Evolutionary conservation across 2,113 vertebrate genomes (phyloP), one percentile per base, ranked within the genome.

Genomic region (Hirundichthys speculiger): DNA sequence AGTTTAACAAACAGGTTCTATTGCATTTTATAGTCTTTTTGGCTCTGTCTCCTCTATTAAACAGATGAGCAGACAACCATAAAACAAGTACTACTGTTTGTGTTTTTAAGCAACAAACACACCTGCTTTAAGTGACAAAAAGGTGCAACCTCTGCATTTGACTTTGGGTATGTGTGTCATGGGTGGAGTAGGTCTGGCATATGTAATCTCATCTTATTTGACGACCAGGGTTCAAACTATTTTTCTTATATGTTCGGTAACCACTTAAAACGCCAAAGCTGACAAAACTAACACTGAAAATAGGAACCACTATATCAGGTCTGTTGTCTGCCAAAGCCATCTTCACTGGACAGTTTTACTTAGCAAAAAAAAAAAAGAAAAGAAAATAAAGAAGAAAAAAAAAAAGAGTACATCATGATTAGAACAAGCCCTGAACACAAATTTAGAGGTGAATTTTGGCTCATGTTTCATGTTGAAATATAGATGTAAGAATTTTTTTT

Each of bases 141-240:
- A 71, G 66, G 69, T 80, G 83, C 87, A 90, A 88, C 64, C 56
- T 87, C 77, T 75, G 74, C 83, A 60, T 89, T 78, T 25, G 69
- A 75, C 80, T 85, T 80, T 75, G 84, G 76, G 76, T 87, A 73
- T 75, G 59, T 75, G 63, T 79, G 63, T 46, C 39, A 46, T 8
- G 58, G 8, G 34, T 54, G 58, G 61, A 72, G 15, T 55, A 39
- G 14, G 50, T 79, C 67, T 64, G 54, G 78, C 54, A 65, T 60
- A 54, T 14, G 24, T 30, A 83, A n/a, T n/a, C n/a, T 86, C 30
- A 34, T 9, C 75, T 87, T 77, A 77, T 79, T 43, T 54, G 56
- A 82, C 48, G 78, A 84, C 69, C 61, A 82, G 84, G 77, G 79
- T 86, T 80, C 84, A 85, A 68, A 69, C 62, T 51, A 34, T 53